Percentiles rank a stretch among this genome's conserved stretches.
phyloP scores from a whole-genome alignment of 2,113 vertebrate genomes.

The Thomomys bottae region DNA sequence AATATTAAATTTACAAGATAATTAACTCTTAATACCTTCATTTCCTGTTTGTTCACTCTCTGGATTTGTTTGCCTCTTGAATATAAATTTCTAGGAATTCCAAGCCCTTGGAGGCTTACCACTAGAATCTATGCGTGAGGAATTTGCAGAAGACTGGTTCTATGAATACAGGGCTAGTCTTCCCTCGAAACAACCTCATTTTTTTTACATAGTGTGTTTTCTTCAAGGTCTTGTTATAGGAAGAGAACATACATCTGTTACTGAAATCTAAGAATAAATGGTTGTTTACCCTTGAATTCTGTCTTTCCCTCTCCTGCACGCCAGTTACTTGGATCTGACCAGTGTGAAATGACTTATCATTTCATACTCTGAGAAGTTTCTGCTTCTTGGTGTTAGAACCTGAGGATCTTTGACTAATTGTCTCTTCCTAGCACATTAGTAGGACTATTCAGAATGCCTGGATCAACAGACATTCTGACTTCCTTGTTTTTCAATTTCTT shows the following conservation, averaged over 20 bases:
- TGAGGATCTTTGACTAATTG: background rate
- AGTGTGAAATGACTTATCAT: background rate
- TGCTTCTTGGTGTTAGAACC: background rate
- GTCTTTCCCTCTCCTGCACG: background rate
- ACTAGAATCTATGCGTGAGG: constrained; percentile 32
- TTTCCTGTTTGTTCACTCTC: background rate
- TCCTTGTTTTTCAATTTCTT: background rate
- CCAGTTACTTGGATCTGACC: background rate
- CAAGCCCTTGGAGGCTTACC: constrained; percentile 21
- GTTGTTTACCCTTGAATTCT: too few species aligned
- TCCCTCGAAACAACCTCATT: background rate
- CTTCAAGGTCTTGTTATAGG: background rate
- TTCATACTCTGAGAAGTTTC: background rate
- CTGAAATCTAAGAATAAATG: background rate
- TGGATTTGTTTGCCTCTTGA: background rate
- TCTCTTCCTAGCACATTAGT: background rate
- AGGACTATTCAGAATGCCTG: background rate
- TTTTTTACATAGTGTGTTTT: constrained; percentile 28
- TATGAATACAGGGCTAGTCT: background rate
- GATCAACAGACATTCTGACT: background rate
- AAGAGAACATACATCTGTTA: background rate
- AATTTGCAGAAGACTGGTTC: constrained; percentile 7
- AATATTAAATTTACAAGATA: constrained; percentile 17
- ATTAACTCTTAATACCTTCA: background rate
- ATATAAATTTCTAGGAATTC: constrained; percentile 28